Evolutionary conservation across 2,113 vertebrate species (phyloP), one percentile per base, ranked within the genome.

Genomic region (Cercocebus atys): DNA sequence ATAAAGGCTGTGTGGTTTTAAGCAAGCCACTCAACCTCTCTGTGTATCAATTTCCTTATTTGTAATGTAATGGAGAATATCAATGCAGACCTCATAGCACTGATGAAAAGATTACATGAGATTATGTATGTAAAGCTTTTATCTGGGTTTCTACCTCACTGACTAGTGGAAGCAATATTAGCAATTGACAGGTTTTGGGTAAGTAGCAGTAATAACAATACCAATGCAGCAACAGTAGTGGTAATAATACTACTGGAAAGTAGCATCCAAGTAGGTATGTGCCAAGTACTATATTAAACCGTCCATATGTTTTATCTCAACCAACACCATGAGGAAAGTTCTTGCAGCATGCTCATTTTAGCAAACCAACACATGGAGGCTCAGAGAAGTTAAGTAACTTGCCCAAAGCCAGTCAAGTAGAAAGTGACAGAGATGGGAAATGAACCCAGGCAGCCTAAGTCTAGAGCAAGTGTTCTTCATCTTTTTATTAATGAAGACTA

Each of bases 1-100:
- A 43, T 45, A 91, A 82, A 93, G 45, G 11, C 76, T 94, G 16
- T n/a, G 52, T 84, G 45, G 23, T 52, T 61, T 86, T 43, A 59
- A 38, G 40, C 43, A 83, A 73, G 23, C 55, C 59, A 40, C 14
- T n/a, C 45, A 72, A 45, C 68, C 30, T 61, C 23, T 72, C 50
- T 70, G 50, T 18, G 32, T 32, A 30, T 25, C 18, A 43, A 13
- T 68, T 93, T 94, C 40, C 66, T 89, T 57, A 35, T 55, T 64
- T 73, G 6, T 83, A 57, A 23, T 73, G 6, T 83, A 57, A 23
- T 66, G 25, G 40, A 85, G 83, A 75, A 32, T 27, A 47, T 61
- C 23, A 57, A 25, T 35, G 25, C 38, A 17, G 45, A 40, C 4
- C 20, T 38, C 55, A 57, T 2, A 52, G 40, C 9, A 32, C 32